Conservation (phyloP, 2,797 vertebrate genomes). For the Tapirus indicus region DNA sequence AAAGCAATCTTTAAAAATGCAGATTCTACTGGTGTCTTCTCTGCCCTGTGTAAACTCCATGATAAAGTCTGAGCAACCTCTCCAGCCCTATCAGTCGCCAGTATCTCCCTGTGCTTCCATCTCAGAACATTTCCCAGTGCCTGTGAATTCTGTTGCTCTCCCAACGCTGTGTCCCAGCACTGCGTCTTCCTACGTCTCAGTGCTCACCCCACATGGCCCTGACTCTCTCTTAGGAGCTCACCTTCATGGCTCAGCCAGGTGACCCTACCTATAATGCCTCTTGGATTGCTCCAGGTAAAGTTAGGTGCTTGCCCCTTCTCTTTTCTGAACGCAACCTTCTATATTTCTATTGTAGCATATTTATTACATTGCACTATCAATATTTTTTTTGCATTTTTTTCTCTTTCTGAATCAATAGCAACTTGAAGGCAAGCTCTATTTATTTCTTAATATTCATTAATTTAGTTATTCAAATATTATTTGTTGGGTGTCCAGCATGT, state of each 20-base stretch:
- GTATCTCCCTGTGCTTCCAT: not conserved
- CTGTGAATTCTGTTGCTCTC: not conserved
- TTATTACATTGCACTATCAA: not conserved
- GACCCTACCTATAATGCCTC: not conserved
- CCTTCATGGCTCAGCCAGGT: not conserved
- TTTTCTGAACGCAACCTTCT: not conserved
- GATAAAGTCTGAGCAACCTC: not conserved
- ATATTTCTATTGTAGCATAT: not conserved
- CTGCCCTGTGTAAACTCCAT: not conserved
- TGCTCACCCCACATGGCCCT: not conserved
- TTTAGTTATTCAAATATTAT: not conserved
- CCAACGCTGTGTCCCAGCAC: not conserved
- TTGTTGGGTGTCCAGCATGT: not conserved
- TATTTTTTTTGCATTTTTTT: not conserved
- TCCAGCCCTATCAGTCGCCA: not conserved
- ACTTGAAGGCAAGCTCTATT: not conserved
- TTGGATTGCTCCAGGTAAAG: not conserved
- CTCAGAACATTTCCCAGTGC: not conserved
- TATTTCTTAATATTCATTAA: not conserved
- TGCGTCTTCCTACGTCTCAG: not conserved
- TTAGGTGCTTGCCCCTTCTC: not conserved
- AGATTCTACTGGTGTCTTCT: not conserved
- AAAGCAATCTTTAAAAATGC: not conserved
- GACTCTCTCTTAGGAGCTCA: not conserved
- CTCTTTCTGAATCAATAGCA: not conserved